phyloP scores from a whole-genome alignment of 2,113 vertebrate species.

The Tricholaema leucomelas region DNA sequence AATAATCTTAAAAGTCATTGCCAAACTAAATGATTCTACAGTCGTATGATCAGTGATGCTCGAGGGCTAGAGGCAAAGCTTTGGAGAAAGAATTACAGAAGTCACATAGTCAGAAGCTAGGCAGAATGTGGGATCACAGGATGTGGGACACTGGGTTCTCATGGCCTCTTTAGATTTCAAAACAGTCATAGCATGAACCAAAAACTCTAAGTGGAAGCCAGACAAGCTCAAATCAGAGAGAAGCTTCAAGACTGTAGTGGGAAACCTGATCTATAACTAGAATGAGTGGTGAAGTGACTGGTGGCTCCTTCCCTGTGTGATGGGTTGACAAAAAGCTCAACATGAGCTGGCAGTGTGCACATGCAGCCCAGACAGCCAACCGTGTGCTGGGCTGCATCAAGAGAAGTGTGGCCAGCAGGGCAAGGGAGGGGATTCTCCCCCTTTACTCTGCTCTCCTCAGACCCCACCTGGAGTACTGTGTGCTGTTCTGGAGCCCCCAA shows the following conservation, averaged over 20 bases:
- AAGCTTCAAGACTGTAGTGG: background rate
- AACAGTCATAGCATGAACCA: background rate
- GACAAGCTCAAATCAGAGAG: background rate
- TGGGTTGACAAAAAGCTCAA: too few relatives aligned
- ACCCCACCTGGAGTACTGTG: too few relatives aligned
- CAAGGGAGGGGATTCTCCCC: too few relatives aligned
- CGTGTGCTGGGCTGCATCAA: too few relatives aligned
- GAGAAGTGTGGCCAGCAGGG: too few relatives aligned
- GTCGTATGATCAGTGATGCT: background rate
- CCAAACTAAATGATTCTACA: background rate
- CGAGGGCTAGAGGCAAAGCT: background rate
- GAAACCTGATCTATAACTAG: background rate
- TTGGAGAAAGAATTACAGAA: background rate
- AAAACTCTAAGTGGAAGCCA: background rate
- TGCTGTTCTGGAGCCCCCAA: too few relatives aligned
- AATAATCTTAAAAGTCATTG: background rate
- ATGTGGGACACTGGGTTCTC: background rate
- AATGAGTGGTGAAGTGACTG: background rate
- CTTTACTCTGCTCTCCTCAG: too few relatives aligned
- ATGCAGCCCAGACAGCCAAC: too few relatives aligned
- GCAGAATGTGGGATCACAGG: background rate
- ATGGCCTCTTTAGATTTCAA: background rate
- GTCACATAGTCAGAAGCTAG: background rate
- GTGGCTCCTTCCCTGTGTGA: background rate
- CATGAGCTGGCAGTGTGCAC: too few relatives aligned